A percentile compares a stretch with the other conserved stretches of the same genome.
Conservation (phyloP, 1,140 invertebrate species). For the Portunus trituberculatus region DNA sequence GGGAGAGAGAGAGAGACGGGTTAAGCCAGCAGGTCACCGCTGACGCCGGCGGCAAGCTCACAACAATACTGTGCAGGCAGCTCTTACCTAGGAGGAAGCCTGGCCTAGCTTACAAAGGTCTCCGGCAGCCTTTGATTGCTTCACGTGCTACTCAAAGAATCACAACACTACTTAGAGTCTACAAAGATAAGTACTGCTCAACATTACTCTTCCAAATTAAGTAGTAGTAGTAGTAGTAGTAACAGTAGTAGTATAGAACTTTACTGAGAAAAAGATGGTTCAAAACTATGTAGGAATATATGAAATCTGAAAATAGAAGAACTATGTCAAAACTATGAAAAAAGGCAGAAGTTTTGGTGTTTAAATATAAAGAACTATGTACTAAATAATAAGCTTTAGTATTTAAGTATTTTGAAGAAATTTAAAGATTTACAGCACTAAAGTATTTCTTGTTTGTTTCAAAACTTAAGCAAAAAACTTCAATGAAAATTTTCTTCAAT, state of each 20-base stretch:
- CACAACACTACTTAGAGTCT: background rate
- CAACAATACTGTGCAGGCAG: slow-evolving; percentile 70
- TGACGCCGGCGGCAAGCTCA: slow-evolving; percentile 50
- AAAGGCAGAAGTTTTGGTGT: background rate
- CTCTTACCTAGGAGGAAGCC: slow-evolving; percentile 58
- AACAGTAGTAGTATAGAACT: background rate
- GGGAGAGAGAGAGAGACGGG: slow-evolving; percentile 67
- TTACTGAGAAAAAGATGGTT: background rate
- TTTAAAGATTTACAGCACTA: background rate
- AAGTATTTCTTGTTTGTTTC: background rate
- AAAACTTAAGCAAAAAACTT: background rate
- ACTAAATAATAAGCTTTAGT: background rate
- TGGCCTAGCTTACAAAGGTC: slow-evolving; percentile 10
- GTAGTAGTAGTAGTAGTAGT: too few relatives aligned
- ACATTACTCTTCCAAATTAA: background rate
- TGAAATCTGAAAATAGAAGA: background rate
- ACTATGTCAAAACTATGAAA: background rate
- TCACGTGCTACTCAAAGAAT: background rate
- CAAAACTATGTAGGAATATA: background rate
- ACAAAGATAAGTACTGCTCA: background rate
- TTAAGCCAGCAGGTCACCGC: slow-evolving; percentile 51
- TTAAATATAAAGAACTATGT: background rate
- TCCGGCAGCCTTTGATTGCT: background rate
- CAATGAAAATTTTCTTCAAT: background rate
- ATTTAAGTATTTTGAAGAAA: background rate